phyloP scores from a whole-genome alignment of 2,797 vertebrate species.

The Mormyrus proboscirostris region DNA sequence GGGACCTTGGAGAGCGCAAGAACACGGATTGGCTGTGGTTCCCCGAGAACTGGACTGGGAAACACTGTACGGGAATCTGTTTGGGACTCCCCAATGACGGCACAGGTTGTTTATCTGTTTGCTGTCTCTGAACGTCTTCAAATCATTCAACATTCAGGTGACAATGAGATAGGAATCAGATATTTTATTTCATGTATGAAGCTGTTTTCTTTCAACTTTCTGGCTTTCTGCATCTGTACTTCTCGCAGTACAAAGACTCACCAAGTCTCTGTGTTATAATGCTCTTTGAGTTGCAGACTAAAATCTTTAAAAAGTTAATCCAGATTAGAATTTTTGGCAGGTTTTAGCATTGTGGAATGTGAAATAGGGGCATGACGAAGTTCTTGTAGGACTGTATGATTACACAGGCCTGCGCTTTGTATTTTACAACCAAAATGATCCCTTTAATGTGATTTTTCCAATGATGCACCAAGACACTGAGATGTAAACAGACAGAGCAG shows the following conservation, averaged over 20 bases:
- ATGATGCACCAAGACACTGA: neutral
- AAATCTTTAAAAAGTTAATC: neutral
- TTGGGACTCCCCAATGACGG: neutral
- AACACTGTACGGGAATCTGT: neutral
- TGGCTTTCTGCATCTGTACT: neutral
- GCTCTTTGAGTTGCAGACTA: neutral
- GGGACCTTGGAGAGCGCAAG: neutral
- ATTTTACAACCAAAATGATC: neutral
- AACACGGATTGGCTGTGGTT: neutral
- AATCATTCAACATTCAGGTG: neutral
- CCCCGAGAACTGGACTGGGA: neutral
- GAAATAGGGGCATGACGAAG: neutral
- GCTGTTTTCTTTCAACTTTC: neutral
- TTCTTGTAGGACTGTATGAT: neutral
- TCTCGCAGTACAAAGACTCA: neutral
- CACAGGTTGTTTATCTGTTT: neutral
- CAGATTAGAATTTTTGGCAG: constrained; percentile 10
- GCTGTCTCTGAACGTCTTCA: neutral
- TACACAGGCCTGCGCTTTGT: neutral
- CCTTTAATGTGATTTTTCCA: constrained; percentile 3
- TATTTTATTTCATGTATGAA: neutral
- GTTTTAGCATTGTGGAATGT: neutral
- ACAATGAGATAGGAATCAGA: neutral
- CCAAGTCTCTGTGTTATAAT: neutral
- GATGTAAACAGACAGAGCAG: neutral